Conservation (phyloP, 2,797 vertebrate genomes). For the Taeniopygia guttata region DNA sequence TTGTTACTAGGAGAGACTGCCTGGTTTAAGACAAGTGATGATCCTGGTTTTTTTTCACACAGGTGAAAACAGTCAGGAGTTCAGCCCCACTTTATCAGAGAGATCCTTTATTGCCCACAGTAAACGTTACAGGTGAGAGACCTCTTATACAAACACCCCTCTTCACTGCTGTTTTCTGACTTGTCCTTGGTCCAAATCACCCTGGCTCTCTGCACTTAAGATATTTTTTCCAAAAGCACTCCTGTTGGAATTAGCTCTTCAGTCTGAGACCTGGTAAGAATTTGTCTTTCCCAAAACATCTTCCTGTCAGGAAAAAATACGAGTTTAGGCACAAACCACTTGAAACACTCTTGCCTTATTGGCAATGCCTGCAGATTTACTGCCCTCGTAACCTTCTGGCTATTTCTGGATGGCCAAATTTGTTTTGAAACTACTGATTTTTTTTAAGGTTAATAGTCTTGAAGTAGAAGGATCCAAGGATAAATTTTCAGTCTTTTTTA, state of each 20-base stretch:
- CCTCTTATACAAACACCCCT: not conserved
- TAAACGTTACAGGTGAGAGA: slow-evolving; percentile 79
- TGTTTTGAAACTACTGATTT: not conserved
- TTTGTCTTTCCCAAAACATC: not conserved
- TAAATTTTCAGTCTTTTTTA: not conserved
- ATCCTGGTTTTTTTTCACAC: not conserved
- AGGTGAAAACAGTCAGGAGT: slow-evolving; percentile 83
- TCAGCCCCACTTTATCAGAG: slow-evolving; percentile 81
- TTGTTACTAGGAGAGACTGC: not conserved
- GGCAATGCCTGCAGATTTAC: not conserved
- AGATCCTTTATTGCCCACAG: slow-evolving; percentile 77
- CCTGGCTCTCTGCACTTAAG: not conserved
- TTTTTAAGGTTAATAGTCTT: not conserved
- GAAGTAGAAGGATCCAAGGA: not conserved
- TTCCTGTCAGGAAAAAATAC: not conserved
- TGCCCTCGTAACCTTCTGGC: not conserved
- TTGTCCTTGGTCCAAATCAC: not conserved
- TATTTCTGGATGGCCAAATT: not conserved
- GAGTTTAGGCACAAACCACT: not conserved
- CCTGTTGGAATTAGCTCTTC: not conserved
- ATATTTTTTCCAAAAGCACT: not conserved
- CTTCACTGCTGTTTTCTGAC: not conserved
- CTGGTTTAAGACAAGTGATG: not conserved
- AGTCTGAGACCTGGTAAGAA: not conserved
- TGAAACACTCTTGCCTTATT: not conserved